Base-by-base conservation (phyloP, 2,113 vertebrate species). In the Catharus minimus region DNA sequence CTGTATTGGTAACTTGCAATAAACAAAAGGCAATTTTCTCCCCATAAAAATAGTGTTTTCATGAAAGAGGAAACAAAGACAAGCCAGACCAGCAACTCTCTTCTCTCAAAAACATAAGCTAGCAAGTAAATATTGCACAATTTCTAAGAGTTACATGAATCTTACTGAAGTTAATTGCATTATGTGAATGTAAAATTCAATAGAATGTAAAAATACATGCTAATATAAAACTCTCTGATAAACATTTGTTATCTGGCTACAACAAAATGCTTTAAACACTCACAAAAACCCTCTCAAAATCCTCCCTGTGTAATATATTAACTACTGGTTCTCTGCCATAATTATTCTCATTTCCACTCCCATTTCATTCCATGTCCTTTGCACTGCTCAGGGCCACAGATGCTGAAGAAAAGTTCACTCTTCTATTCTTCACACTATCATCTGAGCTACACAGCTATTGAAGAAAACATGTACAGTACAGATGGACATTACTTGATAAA, bases 391-490 rank as follows among this genome's bases (percentile, higher is more conserved):
- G 65, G n/a, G 71, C 26, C 26, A 9, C 10, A 78, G 32, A 44
- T 2, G 32, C 22, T 15, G 6, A 80, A 60, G 22, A 68, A 43
- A 50, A 85, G 21, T 33, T 38, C 20, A 23, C 17, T 52, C n/a
- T 38, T 39, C 49, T 26, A 36, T 30, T 66, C 21, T 9, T 5
- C 27, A 38, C 15, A 4, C 7, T 19, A 32, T 15, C 61, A 88
- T 26, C 14, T 6, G 36, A 71, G 28, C 30, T 83, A 62, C 33
- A 78, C 5, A 27, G 10, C 55, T n/a, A 47, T 17, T 27, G 62
- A 56, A 58, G 24, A 82, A 61, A 88, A 64, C 0, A 2, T 10
- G 7, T 0, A 10, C 16, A 24, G 27, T 4, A 8, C 1, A 46
- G 18, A 22, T 4, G 7, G 7, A 33, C 10, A 60, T 26, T 1